A percentile compares a stretch with the other conserved stretches of the same genome.
Evolutionary conservation across 1,140 invertebrate species (phyloP).

Genomic region (Pachypsylla venusta): DNA sequence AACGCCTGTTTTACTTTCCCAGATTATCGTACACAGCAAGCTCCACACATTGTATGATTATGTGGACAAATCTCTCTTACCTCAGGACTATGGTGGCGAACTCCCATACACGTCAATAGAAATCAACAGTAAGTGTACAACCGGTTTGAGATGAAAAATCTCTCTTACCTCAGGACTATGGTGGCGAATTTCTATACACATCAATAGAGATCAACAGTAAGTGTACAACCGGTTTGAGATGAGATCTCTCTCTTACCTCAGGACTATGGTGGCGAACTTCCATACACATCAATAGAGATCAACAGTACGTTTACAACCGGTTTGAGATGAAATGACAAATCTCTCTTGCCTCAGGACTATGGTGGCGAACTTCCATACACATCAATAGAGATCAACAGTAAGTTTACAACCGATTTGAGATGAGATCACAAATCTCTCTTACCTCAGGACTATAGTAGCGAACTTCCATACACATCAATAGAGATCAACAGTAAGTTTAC

Average conservation of each 20-base stretch:
- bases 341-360: constrained; percentile 25
- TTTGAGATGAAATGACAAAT: too few relatives aligned
- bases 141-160: too few relatives aligned
- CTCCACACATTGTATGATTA: constrained; percentile 21
- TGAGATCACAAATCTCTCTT: too few relatives aligned
- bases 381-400: constrained; percentile 17
- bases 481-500: constrained; percentile 16
- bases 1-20: too few relatives aligned
- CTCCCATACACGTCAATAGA: constrained; percentile 19
- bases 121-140: constrained; percentile 8
- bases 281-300: constrained; percentile 19
- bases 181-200: constrained; percentile 22
- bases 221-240: too few relatives aligned
- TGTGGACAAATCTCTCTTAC: constrained; percentile 24
- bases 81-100: constrained; percentile 25
- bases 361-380: constrained; percentile 22
- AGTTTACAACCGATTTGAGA: too few relatives aligned
- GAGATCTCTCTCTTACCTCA: constrained; percentile 25
- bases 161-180: constrained; percentile 26
- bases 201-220: constrained; percentile 17
- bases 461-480: constrained; percentile 18
- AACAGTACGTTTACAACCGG: constrained; percentile 9
- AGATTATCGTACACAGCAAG: constrained; percentile 27
- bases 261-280: constrained; percentile 25
- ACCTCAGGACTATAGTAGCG: constrained; percentile 26